These are phyloP conservation scores for Chaenocephalus aceratus DNA, from an alignment of 2,113 vertebrate genomes.

Conservation along the genomic window DNA sequence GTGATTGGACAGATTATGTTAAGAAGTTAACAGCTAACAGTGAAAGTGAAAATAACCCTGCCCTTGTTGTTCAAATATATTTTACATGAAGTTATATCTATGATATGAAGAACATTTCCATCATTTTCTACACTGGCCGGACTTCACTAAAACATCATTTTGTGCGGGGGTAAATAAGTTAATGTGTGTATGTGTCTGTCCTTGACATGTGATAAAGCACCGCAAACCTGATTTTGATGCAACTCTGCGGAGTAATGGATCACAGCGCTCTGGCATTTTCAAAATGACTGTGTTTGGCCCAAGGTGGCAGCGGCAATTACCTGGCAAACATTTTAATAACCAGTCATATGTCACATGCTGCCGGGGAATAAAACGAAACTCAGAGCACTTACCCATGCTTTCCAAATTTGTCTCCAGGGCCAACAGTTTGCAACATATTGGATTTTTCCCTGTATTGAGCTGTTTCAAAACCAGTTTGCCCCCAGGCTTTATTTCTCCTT, in stretches of 20 bases:
- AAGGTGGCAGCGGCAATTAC: constrained; percentile 72
- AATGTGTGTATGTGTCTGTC: constrained; percentile 6
- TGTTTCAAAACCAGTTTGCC: constrained; percentile 45
- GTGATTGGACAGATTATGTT: constrained; percentile 1
- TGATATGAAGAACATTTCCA: not conserved
- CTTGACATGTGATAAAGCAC: constrained; percentile 49
- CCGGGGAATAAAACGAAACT: constrained; percentile 64
- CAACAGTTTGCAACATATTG: constrained; percentile 60
- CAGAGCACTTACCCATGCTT: constrained; percentile 52
- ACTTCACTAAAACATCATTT: constrained; percentile 12
- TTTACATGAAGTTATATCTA: not conserved
- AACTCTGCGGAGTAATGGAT: constrained; percentile 54
- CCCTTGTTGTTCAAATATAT: not conserved
- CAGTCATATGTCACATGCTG: constrained; percentile 70
- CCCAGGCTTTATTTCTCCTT: not conserved
- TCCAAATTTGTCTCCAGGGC: constrained; percentile 59
- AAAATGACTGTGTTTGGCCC: constrained; percentile 75
- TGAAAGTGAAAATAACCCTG: not conserved
- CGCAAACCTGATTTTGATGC: constrained; percentile 52
- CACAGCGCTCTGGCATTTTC: constrained; percentile 65
- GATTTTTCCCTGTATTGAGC: constrained; percentile 60
- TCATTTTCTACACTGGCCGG: not conserved
- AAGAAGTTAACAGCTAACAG: not conserved
- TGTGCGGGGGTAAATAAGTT: constrained; percentile 21
- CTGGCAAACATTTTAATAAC: constrained; percentile 79